Evolutionary conservation across 2,888 invertebrate species (phyloP), one percentile per base, ranked within the genome.

Genomic region (Meteorus colon): DNA sequence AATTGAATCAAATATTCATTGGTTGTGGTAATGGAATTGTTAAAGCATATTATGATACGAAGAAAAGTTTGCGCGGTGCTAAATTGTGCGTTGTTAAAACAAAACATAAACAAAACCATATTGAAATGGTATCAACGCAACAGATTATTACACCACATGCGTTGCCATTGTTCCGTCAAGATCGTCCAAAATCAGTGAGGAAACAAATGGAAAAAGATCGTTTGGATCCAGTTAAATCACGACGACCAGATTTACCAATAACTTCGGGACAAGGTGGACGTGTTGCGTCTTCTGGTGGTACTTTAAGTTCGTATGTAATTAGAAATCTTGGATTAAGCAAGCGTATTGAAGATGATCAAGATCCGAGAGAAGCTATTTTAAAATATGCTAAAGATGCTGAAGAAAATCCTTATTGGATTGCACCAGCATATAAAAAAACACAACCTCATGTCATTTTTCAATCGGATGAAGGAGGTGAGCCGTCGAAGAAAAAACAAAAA

Each of bases 61-160:
- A 94, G 75, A 92, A 93, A 62, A 98, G 98, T 86, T 91, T 96
- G 75, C 92, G 98, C 4, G 99, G 99, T 0, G 98, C 98, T 0
- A 96, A 97, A 84, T 89, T 98, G 0, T 98, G 98, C 86, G 95
- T 96, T 4, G 93, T 95, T 0, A 97, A 97, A 88, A 93, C 93
- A 0, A 93, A 94, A 81, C 92, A 95, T 72, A 96, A 95, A 87
- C 93, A 94, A 34, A 95, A 95, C 81, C 94, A 96, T 4, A 93
- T 95, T 0, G 98, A 98, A 89, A 94, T 97, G 74, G 93, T 98
- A 72, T 95, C 96, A 70, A 94, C 96, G 0, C 96, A 97, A 81
- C 97, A 98, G 87, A 97, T 99, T 60, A 97, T 99, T 12, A 98
- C 99, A 0, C 99, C 98, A 0, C 97, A 98, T 87, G 97, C 99